These are phyloP conservation scores for Ladona fulva DNA, from an alignment of 1,140 invertebrate genomes.

Conservation along the genomic window DNA sequence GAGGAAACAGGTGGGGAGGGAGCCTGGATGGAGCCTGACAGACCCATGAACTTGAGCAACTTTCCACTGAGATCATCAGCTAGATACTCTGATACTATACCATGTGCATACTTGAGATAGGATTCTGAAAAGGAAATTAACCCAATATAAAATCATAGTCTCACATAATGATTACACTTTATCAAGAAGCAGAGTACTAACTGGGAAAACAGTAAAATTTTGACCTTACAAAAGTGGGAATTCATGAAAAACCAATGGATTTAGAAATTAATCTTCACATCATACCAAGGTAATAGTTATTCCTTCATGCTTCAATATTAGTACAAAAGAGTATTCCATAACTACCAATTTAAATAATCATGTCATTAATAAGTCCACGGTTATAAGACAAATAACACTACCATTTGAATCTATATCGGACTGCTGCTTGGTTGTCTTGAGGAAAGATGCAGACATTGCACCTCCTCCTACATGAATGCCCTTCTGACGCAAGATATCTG, in stretches of 20 bases:
- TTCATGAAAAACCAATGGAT: no score
- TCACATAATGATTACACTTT: no score
- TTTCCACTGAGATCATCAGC: constrained; percentile 50
- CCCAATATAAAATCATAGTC: no score
- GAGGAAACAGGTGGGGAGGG: background rate
- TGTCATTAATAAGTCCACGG: no score
- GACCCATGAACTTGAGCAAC: constrained; percentile 48
- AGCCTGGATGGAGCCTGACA: constrained; percentile 43
- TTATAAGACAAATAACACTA: background rate
- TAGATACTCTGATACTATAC: constrained; percentile 59
- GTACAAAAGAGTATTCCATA: no score
- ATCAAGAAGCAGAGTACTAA: no score
- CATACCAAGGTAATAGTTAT: no score
- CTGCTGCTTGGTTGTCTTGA: constrained; percentile 28
- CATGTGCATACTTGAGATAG: constrained; percentile 46
- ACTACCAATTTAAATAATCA: no score
- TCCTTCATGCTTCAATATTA: no score
- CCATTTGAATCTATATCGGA: background rate
- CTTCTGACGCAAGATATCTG: constrained; percentile 51
- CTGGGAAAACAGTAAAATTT: no score
- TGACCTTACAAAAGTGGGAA: no score
- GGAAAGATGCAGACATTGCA: constrained; percentile 59
- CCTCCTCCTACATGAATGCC: constrained; percentile 56
- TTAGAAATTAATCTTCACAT: no score
- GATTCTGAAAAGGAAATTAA: background rate